These are phyloP conservation scores for Ctenopoma kingsleyae DNA, from an alignment of 2,797 vertebrate genomes.

Conservation along the genomic window DNA sequence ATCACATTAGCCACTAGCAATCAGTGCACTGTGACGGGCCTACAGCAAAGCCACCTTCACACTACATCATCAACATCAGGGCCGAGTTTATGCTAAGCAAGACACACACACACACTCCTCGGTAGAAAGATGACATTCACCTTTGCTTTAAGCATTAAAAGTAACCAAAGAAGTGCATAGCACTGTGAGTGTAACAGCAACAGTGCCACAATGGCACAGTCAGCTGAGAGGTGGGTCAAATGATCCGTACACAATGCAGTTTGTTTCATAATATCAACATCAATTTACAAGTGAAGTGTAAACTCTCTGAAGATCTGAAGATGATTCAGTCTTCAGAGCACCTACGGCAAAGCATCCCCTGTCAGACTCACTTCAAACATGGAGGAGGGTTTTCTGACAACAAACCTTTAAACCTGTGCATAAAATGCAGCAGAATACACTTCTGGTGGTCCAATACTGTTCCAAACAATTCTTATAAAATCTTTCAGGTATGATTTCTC, in stretches of 20 bases:
- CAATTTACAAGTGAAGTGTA: conserved; percentile 38
- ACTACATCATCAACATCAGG: conserved; percentile 39
- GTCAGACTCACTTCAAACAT: conserved; percentile 36
- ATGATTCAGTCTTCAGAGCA: conserved; percentile 39
- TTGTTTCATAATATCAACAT: conserved; percentile 42
- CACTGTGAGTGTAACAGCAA: not conserved
- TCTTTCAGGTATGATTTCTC: conserved; percentile 1
- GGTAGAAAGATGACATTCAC: not conserved
- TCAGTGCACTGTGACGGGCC: conserved; percentile 63
- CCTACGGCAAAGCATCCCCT: conserved; percentile 35
- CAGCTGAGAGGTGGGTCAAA: conserved; percentile 33
- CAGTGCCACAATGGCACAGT: conserved; percentile 3
- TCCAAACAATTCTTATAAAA: conserved; percentile 20
- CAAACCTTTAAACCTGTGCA: conserved; percentile 33
- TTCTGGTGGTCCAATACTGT: conserved; percentile 14
- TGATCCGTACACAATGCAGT: conserved; percentile 19
- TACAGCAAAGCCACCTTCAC: conserved; percentile 61
- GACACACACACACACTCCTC: not conserved
- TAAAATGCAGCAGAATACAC: conserved; percentile 14
- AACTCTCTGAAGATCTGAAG: conserved; percentile 41
- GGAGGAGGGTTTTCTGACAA: conserved; percentile 30
- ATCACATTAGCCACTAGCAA: conserved; percentile 77
- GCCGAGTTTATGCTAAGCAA: conserved; percentile 1
- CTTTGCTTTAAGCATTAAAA: conserved; percentile 18
- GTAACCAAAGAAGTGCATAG: conserved; percentile 3